Evolutionary conservation across 1,140 invertebrate species (phyloP).

Genomic region (Drosophila subobscura): DNA sequence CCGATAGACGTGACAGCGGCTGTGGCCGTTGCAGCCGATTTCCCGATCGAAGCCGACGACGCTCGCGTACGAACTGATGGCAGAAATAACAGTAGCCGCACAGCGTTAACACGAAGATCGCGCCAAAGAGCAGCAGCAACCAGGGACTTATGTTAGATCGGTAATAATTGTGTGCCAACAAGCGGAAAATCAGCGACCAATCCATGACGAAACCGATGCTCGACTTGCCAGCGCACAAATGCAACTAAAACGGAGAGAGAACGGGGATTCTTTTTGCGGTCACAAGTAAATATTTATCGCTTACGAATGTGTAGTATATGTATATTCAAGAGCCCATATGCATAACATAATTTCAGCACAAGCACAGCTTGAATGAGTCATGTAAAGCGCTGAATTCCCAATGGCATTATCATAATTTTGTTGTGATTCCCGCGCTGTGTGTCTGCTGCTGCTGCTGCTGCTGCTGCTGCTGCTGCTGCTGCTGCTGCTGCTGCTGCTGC

Average conservation of each 20-base stretch:
- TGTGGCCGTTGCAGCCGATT: not conserved
- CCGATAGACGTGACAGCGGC: conserved; percentile 15
- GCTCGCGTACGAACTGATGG: conserved; percentile 24
- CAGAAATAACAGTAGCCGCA: conserved; percentile 19
- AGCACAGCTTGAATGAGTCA: conserved; percentile 26
- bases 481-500: too few relatives aligned
- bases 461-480: too few relatives aligned
- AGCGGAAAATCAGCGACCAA: not conserved
- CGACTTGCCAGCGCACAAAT: not conserved
- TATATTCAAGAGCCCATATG: not conserved
- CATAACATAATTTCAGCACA: not conserved
- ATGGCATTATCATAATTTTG: conserved; percentile 7
- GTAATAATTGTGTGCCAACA: not conserved
- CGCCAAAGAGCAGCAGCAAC: conserved; percentile 10
- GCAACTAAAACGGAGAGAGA: conserved; percentile 21
- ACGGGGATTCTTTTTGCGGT: not conserved
- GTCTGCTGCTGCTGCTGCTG: not conserved
- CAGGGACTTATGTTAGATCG: not conserved
- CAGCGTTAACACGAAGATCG: conserved; percentile 5
- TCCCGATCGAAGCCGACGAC: conserved; percentile 10
- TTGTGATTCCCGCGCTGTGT: conserved; percentile 7
- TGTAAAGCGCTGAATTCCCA: conserved; percentile 25
- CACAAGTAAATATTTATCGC: conserved; percentile 4
- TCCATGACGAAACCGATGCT: conserved; percentile 24
- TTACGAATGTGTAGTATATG: not conserved